phyloP scores from a whole-genome alignment of 2,888 invertebrate genomes.

The Anodontia alba region DNA sequence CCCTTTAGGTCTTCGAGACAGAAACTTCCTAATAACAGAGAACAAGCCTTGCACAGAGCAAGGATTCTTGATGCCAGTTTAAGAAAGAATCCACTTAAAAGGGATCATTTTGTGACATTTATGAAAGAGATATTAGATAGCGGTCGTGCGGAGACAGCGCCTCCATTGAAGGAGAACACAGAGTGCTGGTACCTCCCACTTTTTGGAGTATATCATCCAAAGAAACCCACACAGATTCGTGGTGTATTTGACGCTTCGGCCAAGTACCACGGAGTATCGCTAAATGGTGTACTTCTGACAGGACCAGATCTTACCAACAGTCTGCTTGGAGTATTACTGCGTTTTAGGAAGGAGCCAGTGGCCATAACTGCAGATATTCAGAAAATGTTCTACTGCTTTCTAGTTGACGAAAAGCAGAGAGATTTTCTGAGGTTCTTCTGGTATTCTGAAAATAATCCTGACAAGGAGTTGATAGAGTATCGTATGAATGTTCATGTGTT shows the following conservation, averaged over 20 bases:
- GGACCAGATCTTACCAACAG: slow-evolving; percentile 56
- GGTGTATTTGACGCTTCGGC: slow-evolving; percentile 54
- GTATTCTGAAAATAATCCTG: slow-evolving; percentile 19
- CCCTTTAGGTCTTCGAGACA: slow-evolving; percentile 7
- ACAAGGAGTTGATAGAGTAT: slow-evolving; percentile 35
- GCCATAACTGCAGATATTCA: slow-evolving; percentile 46
- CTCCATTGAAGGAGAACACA: slow-evolving; percentile 16
- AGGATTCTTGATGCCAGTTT: slow-evolving; percentile 18
- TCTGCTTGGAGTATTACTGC: slow-evolving; percentile 41
- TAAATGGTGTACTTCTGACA: slow-evolving; percentile 14
- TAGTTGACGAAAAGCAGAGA: slow-evolving; percentile 8
- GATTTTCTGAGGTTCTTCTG: not conserved
- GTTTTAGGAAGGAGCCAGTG: slow-evolving; percentile 35
- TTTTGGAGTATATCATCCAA: not conserved
- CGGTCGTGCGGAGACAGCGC: slow-evolving; percentile 33
- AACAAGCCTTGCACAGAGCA: slow-evolving; percentile 24
- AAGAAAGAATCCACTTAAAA: slow-evolving; percentile 18
- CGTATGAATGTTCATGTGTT: slow-evolving; percentile 28
- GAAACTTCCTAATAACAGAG: slow-evolving; percentile 29
- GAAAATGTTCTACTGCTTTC: slow-evolving; percentile 47
- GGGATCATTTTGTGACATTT: slow-evolving; percentile 4
- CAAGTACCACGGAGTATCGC: slow-evolving; percentile 24
- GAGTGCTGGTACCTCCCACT: slow-evolving; percentile 48
- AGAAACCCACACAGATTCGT: slow-evolving; percentile 27
- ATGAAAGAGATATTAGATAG: slow-evolving; percentile 24